phyloP scores from a whole-genome alignment of 2,888 invertebrate species.

The Zaprionus obscuricornis region DNA sequence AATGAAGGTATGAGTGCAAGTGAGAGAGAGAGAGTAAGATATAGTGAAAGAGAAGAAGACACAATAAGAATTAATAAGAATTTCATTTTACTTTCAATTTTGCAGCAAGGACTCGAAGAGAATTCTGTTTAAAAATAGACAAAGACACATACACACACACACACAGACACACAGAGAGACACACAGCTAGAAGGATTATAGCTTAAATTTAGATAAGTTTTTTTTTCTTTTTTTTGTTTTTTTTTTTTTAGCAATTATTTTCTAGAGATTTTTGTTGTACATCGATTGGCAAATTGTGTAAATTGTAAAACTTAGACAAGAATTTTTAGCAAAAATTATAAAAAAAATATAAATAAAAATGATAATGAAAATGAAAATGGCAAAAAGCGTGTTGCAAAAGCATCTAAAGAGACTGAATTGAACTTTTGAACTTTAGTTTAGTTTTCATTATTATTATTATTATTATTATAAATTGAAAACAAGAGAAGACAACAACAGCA shows the following conservation, averaged over 20 bases:
- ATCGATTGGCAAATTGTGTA: conserved; percentile 21
- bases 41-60: too few species aligned
- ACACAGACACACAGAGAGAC: neutral
- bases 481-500: too few species aligned
- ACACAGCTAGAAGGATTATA: neutral
- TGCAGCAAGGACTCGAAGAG: conserved; percentile 82
- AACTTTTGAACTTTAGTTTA: conserved; percentile 55
- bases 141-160: neutral
- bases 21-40: too few species aligned
- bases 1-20: conserved; percentile 79
- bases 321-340: conserved; percentile 50
- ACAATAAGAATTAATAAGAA: too few species aligned
- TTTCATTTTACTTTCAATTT: conserved; percentile 1
- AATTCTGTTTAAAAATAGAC: conserved; percentile 79
- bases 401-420: conserved; percentile 77
- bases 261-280: conserved; percentile 18
- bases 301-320: conserved; percentile 45
- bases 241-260: conserved; percentile 15
- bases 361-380: too few species aligned
- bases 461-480: too few species aligned
- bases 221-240: too few species aligned
- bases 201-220: conserved; percentile 29
- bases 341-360: too few species aligned
- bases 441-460: conserved; percentile 13
- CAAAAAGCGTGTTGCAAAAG: conserved; percentile 56